Evolutionary conservation across 2,113 vertebrate genomes (phyloP).

Genomic region (Bungarus multicinctus): DNA sequence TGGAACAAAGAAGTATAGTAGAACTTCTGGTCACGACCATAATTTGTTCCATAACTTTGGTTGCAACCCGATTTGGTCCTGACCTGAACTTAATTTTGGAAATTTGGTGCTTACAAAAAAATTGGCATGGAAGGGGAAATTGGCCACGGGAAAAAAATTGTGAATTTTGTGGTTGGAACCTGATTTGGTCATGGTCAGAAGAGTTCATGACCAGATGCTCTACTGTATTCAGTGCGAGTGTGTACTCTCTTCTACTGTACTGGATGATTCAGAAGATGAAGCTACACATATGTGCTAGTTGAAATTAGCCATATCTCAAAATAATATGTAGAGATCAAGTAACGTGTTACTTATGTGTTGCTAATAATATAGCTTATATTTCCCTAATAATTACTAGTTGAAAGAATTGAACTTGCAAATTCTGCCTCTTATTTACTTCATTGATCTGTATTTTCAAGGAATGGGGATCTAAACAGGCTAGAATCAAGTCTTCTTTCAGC

Average conservation of each 20-base stretch:
- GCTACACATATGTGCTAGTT: constrained; percentile 12
- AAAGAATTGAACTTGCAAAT: background rate
- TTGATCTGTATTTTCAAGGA: background rate
- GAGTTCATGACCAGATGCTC: too few species aligned
- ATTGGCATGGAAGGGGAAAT: too few species aligned
- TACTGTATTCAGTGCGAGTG: background rate
- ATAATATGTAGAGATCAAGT: background rate
- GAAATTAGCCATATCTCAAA: constrained; percentile 48
- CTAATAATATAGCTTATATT: background rate
- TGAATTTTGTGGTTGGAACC: too few species aligned
- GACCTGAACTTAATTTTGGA: too few species aligned
- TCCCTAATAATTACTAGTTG: background rate
- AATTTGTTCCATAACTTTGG: too few species aligned
- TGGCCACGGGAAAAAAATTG: too few species aligned
- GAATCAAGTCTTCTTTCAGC: background rate
- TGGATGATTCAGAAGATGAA: background rate
- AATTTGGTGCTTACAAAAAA: too few species aligned
- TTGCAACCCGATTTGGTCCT: too few species aligned
- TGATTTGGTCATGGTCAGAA: too few species aligned
- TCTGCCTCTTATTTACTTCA: background rate
- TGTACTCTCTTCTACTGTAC: background rate
- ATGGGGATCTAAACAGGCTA: background rate
- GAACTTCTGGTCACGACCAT: too few species aligned
- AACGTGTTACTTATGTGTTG: background rate
- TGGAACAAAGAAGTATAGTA: background rate